A percentile compares a stretch with the other conserved stretches of the same genome.
These are phyloP conservation scores for Corythornis madagascariensis DNA, from an alignment of 2,113 vertebrate species.

Conservation along the genomic window DNA sequence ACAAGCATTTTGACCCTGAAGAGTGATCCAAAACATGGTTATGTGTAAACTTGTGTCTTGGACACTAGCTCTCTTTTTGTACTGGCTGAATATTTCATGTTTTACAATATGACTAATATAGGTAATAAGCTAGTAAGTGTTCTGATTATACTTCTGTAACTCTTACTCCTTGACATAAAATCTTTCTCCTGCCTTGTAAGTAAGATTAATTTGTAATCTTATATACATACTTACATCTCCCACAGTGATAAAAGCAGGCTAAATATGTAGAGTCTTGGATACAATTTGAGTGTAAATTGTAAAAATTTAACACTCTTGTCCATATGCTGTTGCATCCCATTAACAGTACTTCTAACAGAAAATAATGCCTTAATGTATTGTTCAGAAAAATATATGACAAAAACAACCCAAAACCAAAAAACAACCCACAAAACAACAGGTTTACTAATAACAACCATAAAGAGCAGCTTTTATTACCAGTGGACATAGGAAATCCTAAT, in stretches of 20 bases:
- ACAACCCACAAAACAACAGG: neutral
- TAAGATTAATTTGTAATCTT: conserved; percentile 54
- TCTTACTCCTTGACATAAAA: conserved; percentile 35
- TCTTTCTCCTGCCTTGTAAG: conserved; percentile 32
- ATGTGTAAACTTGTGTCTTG: neutral
- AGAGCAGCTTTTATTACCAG: neutral
- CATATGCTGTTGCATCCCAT: neutral
- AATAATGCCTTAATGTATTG: neutral
- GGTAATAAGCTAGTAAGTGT: neutral
- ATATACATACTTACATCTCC: conserved; percentile 14
- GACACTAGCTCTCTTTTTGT: neutral
- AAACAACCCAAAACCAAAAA: neutral
- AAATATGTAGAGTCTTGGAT: neutral
- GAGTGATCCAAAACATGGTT: neutral
- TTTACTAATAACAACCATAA: neutral
- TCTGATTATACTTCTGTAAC: conserved; percentile 39
- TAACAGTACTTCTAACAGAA: neutral
- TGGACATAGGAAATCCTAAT: neutral
- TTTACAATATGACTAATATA: neutral
- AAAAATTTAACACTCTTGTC: neutral
- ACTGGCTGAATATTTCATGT: neutral
- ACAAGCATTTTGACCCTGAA: neutral
- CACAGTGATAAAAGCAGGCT: neutral
- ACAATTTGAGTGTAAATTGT: neutral
- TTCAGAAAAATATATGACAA: neutral